These are phyloP conservation scores for Nebria salina DNA, from an alignment of 2,888 invertebrate genomes.

Conservation along the genomic window DNA sequence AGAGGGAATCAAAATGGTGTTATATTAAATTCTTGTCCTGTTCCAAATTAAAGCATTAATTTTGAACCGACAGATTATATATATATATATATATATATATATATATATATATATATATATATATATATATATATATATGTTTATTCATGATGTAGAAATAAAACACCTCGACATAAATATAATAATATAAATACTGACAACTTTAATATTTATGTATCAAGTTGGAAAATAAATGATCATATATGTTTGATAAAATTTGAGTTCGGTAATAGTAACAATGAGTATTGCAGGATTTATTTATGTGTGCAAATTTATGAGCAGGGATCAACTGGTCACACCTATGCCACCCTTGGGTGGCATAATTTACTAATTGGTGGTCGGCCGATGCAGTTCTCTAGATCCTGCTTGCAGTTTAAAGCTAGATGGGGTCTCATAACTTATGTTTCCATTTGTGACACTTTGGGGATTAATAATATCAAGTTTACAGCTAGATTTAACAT, in stretches of 20 bases:
- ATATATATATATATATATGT: too few relatives aligned
- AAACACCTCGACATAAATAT: too few relatives aligned
- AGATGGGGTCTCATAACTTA: slow-evolving; percentile 37
- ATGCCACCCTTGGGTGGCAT: slow-evolving; percentile 38
- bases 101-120: too few relatives aligned
- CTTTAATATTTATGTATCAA: background rate
- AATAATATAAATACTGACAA: background rate
- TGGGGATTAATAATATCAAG: slow-evolving; percentile 40
- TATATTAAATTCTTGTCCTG: too few relatives aligned
- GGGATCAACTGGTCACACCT: slow-evolving; percentile 17
- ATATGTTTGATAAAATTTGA: background rate
- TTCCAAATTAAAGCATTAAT: too few relatives aligned
- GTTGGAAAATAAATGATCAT: background rate
- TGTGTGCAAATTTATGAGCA: slow-evolving; percentile 4
- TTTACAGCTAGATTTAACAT: slow-evolving; percentile 26
- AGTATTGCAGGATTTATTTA: background rate
- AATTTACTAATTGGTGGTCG: slow-evolving; percentile 46
- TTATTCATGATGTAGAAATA: too few relatives aligned
- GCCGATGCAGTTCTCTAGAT: slow-evolving; percentile 37
- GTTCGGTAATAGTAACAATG: background rate
- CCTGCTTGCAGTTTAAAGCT: slow-evolving; percentile 35
- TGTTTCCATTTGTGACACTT: slow-evolving; percentile 31
- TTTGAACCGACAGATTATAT: too few relatives aligned
- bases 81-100: too few relatives aligned
- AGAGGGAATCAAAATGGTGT: too few relatives aligned